A percentile compares a stretch with the other conserved stretches of the same genome.
phyloP scores from a whole-genome alignment of 2,113 vertebrate species.

The Cinclus cinclus region DNA sequence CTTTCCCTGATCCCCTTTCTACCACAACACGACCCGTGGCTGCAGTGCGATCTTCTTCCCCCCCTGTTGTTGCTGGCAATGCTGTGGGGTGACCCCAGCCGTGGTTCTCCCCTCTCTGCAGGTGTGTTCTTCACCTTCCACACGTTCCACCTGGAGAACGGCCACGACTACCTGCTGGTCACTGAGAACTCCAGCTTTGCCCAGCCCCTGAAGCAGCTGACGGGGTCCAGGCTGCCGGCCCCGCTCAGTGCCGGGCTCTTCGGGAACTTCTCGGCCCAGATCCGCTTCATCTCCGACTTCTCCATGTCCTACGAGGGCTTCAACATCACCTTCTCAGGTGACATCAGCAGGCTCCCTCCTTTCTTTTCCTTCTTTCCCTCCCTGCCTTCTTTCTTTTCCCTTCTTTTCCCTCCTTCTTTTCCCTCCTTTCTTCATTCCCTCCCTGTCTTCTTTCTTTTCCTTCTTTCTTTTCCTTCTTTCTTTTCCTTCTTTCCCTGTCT shows the following conservation, averaged over 20 bases:
- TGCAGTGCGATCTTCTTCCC: fast-evolving
- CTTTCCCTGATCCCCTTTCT: fast-evolving
- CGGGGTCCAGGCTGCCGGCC: conserved; percentile 88
- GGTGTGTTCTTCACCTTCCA: conserved; percentile 97
- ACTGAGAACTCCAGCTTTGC: conserved; percentile 93
- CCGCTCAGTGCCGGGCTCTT: conserved; percentile 92
- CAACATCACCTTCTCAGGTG: conserved; percentile 98
- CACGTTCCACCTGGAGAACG: conserved; percentile 95
- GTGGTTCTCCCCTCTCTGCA: not conserved
- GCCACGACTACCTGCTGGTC: conserved; percentile 92
- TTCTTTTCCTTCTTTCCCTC: too few relatives aligned
- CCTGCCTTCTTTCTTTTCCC: not conserved
- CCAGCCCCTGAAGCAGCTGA: conserved; percentile 89
- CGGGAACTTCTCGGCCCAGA: conserved; percentile 95
- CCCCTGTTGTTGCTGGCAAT: fast-evolving
- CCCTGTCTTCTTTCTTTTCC: too few relatives aligned
- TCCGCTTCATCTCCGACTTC: conserved; percentile 97
- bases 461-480: too few relatives aligned
- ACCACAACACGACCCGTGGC: fast-evolving
- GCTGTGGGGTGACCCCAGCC: fast-evolving
- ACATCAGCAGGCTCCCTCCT: not conserved
- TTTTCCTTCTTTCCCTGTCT: too few relatives aligned
- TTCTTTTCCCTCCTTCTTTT: too few relatives aligned
- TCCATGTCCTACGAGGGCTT: conserved; percentile 98
- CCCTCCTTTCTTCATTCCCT: too few relatives aligned